Percentiles rank a stretch among this genome's conserved stretches.
phyloP scores from a whole-genome alignment of 2,888 invertebrate genomes.

The Ptilodon capucinus region DNA sequence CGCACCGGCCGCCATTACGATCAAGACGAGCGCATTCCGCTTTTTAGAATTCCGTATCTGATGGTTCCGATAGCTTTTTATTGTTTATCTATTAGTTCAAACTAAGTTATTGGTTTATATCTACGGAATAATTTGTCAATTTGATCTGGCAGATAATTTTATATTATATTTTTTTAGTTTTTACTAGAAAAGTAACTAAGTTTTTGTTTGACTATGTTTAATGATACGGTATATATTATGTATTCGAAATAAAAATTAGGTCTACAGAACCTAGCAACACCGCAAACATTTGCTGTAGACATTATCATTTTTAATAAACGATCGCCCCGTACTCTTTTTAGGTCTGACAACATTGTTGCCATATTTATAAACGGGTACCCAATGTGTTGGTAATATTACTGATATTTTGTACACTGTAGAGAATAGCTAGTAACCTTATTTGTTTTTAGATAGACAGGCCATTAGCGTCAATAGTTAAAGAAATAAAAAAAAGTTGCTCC shows the following conservation, averaged over 20 bases:
- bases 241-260: background rate
- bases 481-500: too few relatives aligned
- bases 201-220: too few relatives aligned
- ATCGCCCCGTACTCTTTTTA: slow-evolving; percentile 37
- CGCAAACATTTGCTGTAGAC: background rate
- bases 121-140: too few relatives aligned
- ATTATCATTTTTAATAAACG: slow-evolving; percentile 53
- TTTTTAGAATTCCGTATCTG: background rate
- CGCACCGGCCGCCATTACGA: slow-evolving; percentile 52
- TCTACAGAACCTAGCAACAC: slow-evolving; percentile 10
- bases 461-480: too few relatives aligned
- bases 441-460: too few relatives aligned
- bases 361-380: slow-evolving; percentile 29
- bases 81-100: background rate
- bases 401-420: slow-evolving; percentile 27
- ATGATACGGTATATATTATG: too few relatives aligned
- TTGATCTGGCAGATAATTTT: too few relatives aligned
- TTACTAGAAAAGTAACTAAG: too few relatives aligned
- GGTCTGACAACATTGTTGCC: slow-evolving; percentile 33
- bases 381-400: slow-evolving; percentile 44
- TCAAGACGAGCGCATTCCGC: slow-evolving; percentile 49
- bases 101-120: too few relatives aligned
- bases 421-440: too few relatives aligned
- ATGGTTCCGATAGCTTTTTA: background rate
- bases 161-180: too few relatives aligned